Percentiles rank a stretch among this genome's conserved stretches.
These are phyloP conservation scores for Paraplagusia blochii DNA, from an alignment of 2,113 vertebrate species.

Conservation along the genomic window DNA sequence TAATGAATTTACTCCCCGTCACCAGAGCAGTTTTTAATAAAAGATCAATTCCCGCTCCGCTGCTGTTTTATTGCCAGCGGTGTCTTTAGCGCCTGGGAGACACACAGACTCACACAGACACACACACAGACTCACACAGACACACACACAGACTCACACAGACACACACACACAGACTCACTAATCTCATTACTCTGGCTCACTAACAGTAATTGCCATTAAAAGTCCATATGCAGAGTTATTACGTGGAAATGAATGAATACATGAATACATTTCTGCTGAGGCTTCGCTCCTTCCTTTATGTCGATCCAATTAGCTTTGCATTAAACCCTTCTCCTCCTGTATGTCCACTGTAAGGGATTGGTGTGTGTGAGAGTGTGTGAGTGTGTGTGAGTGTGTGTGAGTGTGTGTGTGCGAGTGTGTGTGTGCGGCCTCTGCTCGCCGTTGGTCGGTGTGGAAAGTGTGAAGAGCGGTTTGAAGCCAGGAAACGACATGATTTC, in stretches of 20 bases:
- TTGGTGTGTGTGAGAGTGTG: constrained; percentile 59
- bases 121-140: constrained; percentile 52
- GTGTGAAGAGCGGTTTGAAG: constrained; percentile 74
- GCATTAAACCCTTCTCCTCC: constrained; percentile 60
- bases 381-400: constrained; percentile 41
- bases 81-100: constrained; percentile 63
- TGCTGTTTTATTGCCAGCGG: constrained; percentile 66
- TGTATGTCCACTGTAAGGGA: constrained; percentile 67
- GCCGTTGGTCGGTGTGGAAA: constrained; percentile 57
- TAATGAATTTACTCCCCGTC: constrained; percentile 75
- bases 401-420: constrained; percentile 40
- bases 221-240: constrained; percentile 46
- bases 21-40: constrained; percentile 75
- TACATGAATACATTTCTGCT: constrained; percentile 31
- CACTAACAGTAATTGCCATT: constrained; percentile 63
- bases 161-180: constrained; percentile 47
- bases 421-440: too few relatives aligned
- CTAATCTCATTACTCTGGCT: constrained; percentile 61
- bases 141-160: constrained; percentile 52
- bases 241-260: constrained; percentile 38
- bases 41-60: constrained; percentile 53
- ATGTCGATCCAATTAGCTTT: constrained; percentile 59
- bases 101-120: constrained; percentile 55
- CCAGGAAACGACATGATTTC: constrained; percentile 73
- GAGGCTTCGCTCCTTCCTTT: constrained; percentile 44